Conservation (phyloP, 2,797 vertebrate species). For the Phyllotis vaccarum region DNA sequence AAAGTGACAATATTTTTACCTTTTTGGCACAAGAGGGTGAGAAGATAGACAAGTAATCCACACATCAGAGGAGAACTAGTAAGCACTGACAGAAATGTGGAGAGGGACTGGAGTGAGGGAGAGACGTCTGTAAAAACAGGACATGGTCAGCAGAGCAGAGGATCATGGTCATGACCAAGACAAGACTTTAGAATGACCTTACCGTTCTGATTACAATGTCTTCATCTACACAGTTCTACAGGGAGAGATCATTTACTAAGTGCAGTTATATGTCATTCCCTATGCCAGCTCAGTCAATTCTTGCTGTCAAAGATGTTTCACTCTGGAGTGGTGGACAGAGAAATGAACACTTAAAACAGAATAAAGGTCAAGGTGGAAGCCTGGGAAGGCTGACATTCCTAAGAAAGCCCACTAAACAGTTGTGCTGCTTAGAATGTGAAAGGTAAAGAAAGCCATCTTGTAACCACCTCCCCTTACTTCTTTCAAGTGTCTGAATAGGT, state of each 20-base stretch:
- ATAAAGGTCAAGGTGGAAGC: neutral
- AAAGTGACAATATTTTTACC: neutral
- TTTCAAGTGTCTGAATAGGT: slow-evolving; percentile 71
- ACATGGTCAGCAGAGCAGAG: neutral
- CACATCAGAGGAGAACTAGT: neutral
- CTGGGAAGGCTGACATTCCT: neutral
- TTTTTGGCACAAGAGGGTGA: neutral
- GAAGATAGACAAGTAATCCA: slow-evolving; percentile 9
- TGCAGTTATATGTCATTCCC: neutral
- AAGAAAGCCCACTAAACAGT: slow-evolving; percentile 21
- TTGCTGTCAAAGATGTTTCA: slow-evolving; percentile 34
- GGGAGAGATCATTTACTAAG: slow-evolving; percentile 14
- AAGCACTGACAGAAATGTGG: neutral
- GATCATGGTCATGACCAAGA: neutral
- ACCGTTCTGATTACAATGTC: neutral
- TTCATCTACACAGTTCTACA: neutral
- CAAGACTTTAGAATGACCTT: neutral
- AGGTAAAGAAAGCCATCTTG: neutral
- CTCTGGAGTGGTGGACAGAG: slow-evolving; percentile 8
- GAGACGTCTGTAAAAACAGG: neutral
- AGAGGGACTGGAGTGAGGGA: neutral
- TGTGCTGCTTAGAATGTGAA: slow-evolving; percentile 35
- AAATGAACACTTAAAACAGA: slow-evolving; percentile 32
- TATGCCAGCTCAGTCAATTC: slow-evolving; percentile 27
- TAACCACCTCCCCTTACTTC: slow-evolving; percentile 65